Conservation (phyloP, 1,140 invertebrate genomes). For the Hylaeus volcanicus region DNA sequence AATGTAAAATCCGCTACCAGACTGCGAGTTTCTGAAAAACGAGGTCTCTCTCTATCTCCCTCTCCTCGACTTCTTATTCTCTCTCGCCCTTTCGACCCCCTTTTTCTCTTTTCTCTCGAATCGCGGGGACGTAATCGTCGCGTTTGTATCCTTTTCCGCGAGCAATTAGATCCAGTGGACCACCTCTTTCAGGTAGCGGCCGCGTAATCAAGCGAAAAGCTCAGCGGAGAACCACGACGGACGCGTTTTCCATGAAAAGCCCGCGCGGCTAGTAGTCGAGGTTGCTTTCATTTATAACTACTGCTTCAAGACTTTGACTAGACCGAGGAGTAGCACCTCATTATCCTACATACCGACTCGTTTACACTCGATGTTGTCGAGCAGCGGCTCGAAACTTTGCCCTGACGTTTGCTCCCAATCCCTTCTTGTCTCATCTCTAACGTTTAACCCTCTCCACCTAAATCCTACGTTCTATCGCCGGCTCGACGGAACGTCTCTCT, state of each 20-base stretch:
- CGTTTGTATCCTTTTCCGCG: slow-evolving; percentile 31
- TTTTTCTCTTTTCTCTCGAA: background rate
- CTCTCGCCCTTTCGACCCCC: background rate
- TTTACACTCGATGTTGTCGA: slow-evolving; percentile 16
- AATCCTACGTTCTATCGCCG: background rate
- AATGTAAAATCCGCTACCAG: background rate
- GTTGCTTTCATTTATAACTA: slow-evolving; percentile 31
- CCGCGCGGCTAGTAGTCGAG: slow-evolving; percentile 12
- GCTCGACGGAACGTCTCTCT: too few relatives aligned
- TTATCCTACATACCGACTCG: slow-evolving; percentile 34
- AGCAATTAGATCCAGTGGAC: slow-evolving; percentile 32
- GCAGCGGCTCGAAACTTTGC: background rate
- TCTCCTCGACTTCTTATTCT: background rate
- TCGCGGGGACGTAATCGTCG: slow-evolving; percentile 2
- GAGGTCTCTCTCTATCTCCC: background rate
- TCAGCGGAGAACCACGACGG: too few relatives aligned
- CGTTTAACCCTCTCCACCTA: too few relatives aligned
- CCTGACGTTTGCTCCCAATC: background rate
- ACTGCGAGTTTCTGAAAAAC: background rate
- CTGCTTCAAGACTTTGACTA: slow-evolving; percentile 31
- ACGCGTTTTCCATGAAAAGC: slow-evolving; percentile 12
- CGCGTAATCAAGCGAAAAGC: slow-evolving; percentile 17
- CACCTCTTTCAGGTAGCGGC: background rate
- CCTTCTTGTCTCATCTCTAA: background rate
- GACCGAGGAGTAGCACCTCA: slow-evolving; percentile 29